Percentiles rank a stretch among this genome's conserved stretches.
Conservation (phyloP, 2,113 vertebrate species). For the Acanthochromis polyacanthus region DNA sequence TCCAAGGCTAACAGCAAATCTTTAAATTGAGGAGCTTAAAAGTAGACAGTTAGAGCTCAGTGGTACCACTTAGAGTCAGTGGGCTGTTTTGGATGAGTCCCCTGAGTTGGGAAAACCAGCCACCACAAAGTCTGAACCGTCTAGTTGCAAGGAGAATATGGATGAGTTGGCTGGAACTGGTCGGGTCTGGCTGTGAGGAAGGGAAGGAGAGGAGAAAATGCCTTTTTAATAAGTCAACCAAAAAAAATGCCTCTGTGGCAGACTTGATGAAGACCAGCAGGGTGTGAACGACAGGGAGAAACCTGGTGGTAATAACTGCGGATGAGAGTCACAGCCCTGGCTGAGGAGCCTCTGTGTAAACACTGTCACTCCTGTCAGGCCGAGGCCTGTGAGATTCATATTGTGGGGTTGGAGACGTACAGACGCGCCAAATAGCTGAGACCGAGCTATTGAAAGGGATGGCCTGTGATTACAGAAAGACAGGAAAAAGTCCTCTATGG, state of each 20-base stretch:
- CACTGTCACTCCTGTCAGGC: constrained; percentile 73
- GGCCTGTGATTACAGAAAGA: constrained; percentile 69
- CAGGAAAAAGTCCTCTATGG: constrained; percentile 38
- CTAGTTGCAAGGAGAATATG: constrained; percentile 46
- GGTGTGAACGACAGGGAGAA: constrained; percentile 62
- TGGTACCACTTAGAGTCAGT: constrained; percentile 30
- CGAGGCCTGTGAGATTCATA: constrained; percentile 63
- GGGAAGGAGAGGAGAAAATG: constrained; percentile 42
- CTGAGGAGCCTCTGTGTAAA: constrained; percentile 74
- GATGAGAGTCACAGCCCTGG: constrained; percentile 68
- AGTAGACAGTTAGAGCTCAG: constrained; percentile 23
- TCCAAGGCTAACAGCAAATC: constrained; percentile 10
- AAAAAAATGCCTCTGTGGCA: constrained; percentile 45
- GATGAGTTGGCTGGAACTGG: constrained; percentile 47
- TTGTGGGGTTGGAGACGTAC: constrained; percentile 60
- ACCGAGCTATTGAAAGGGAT: constrained; percentile 54
- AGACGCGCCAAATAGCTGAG: constrained; percentile 65
- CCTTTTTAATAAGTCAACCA: constrained; percentile 53
- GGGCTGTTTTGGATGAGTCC: constrained; percentile 37
- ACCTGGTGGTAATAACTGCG: constrained; percentile 48
- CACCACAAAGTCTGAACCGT: constrained; percentile 54
- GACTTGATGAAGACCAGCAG: constrained; percentile 68
- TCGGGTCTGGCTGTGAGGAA: constrained; percentile 37
- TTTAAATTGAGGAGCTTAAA: constrained; percentile 24
- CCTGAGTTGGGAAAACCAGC: constrained; percentile 37